Percentiles rank a stretch among this genome's conserved stretches.
These are phyloP conservation scores for Alethe diademata DNA, from an alignment of 2,113 vertebrate species.

Conservation along the genomic window DNA sequence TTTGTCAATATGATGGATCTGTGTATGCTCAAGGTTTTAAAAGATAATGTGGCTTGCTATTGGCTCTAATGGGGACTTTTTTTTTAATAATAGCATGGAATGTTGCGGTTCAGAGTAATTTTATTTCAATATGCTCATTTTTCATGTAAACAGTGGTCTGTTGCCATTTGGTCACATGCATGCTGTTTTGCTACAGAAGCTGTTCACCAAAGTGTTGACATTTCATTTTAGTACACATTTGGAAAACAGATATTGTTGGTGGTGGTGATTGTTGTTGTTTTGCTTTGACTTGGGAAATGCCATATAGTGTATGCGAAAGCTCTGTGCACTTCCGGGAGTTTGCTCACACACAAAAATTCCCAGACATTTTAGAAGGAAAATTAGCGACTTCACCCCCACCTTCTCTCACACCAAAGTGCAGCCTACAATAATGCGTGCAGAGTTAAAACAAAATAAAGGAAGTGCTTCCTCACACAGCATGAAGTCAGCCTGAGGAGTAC, in stretches of 20 bases:
- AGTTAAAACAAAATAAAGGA: constrained; percentile 9
- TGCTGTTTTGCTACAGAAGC: background rate
- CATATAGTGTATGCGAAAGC: background rate
- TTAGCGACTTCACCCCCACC: background rate
- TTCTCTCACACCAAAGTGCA: background rate
- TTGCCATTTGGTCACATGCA: background rate
- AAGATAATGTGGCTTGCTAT: background rate
- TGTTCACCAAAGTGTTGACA: constrained; percentile 25
- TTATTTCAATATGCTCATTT: constrained; percentile 18
- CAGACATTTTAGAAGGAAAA: background rate
- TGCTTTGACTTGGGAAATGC: background rate
- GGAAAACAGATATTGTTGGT: background rate
- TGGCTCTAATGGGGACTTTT: background rate
- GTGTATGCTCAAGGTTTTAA: background rate
- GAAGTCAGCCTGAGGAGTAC: background rate
- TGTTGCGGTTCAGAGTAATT: background rate
- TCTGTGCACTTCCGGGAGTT: background rate
- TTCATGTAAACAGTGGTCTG: background rate
- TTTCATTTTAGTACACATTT: constrained; percentile 16
- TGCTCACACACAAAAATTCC: background rate
- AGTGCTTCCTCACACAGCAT: background rate
- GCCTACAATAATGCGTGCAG: background rate
- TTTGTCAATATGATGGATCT: constrained; percentile 24
- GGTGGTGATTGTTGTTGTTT: too few species aligned
- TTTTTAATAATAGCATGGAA: background rate